These are phyloP conservation scores for Lordiphosa clarofinis DNA, from an alignment of 1,140 invertebrate species.

Conservation along the genomic window DNA sequence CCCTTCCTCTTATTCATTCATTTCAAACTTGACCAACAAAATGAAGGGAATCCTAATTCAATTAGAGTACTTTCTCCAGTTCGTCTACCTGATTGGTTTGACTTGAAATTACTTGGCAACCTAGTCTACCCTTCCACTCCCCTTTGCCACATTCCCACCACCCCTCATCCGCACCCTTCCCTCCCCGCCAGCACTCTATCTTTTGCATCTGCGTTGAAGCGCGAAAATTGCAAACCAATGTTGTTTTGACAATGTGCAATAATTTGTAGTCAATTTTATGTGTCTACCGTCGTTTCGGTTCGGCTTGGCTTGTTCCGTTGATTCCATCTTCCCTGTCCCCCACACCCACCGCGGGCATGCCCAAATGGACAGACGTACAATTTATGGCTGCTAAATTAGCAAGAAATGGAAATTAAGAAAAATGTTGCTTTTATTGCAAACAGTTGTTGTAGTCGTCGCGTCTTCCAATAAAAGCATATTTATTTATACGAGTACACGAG, in stretches of 20 bases:
- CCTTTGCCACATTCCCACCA: constrained; percentile 1
- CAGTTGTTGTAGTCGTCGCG: constrained; percentile 61
- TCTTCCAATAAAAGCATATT: constrained; percentile 74
- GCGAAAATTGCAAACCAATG: constrained; percentile 77
- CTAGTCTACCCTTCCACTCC: constrained; percentile 6
- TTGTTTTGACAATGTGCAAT: constrained; percentile 77
- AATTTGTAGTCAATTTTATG: constrained; percentile 77
- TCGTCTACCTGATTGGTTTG: constrained; percentile 29
- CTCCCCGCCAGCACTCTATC: constrained; percentile 17
- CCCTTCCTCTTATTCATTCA: background rate
- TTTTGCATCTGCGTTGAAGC: constrained; percentile 69
- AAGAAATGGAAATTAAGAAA: constrained; percentile 78
- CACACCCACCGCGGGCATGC: constrained; percentile 24
- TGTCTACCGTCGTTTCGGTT: constrained; percentile 63
- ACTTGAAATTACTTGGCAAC: constrained; percentile 5
- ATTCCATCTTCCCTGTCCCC: constrained; percentile 1
- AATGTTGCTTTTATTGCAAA: constrained; percentile 77
- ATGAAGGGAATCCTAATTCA: background rate
- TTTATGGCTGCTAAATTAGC: constrained; percentile 76
- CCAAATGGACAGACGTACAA: constrained; percentile 51
- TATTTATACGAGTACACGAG: constrained; percentile 56
- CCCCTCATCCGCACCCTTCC: constrained; percentile 1
- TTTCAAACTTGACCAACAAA: background rate
- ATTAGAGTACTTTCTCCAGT: constrained; percentile 27
- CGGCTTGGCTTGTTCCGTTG: constrained; percentile 53